Evolutionary conservation across 2,888 invertebrate species (phyloP), one percentile per base, ranked within the genome.

Genomic region (Agonum fuliginosum): DNA sequence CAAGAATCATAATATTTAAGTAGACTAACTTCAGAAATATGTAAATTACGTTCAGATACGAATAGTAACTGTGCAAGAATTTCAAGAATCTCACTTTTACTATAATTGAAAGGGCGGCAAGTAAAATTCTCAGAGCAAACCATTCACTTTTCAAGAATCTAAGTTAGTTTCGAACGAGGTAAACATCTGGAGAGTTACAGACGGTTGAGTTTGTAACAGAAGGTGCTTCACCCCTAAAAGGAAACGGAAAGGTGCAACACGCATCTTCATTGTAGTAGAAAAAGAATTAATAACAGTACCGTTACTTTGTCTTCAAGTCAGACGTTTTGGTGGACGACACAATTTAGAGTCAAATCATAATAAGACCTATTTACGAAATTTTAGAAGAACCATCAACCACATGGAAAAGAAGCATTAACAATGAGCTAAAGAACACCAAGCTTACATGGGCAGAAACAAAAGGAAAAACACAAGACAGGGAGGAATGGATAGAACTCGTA

Each of bases 41-140:
- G 27, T 30, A 62, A 62, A 62, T 62, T 17, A 30, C 27, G 30
- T 62, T 62, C 58, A 62, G 30, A 14, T 62, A 30, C 58, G 3
- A 30, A 30, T 62, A 14, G 17, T 30, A 2, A 62, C 30, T 62
- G 27, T 20, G 24, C 20, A 48, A 54, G 54, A 54, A 54, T 54
- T 24, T 24, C 54, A 54, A 54, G 58, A 62, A 62, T 62, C 30
- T 62, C 14, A 62, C 58, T 62, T 62, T 62, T 62, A 62, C 58
- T 62, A 17, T 62, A 62, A 62, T 62, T 62, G 58, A 62, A 62
- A 62, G 58, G 58, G 58, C 58, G 58, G 8, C 27, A 5, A 62
- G 14, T 4, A 46, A 17, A 46, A 46, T 46, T 46, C 46, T 17
- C 17, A 14, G 14, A 3, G 14, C 5, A 30, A 10, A 30, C 58